phyloP scores from a whole-genome alignment of 1,140 invertebrate genomes.

The Drosophila kohkoa region DNA sequence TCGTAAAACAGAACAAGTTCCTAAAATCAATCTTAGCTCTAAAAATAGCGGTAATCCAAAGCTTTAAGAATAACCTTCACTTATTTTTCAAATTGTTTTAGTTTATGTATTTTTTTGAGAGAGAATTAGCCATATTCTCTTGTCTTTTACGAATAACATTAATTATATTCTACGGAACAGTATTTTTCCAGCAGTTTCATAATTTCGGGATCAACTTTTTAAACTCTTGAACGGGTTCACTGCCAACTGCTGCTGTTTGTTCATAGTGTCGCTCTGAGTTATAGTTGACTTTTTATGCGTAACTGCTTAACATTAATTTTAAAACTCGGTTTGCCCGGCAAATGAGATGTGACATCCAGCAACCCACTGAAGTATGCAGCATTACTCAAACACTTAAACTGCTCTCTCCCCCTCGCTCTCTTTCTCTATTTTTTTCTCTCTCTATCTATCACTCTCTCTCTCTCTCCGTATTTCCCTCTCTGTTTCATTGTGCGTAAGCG shows the following conservation, averaged over 20 bases:
- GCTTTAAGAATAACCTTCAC: no score
- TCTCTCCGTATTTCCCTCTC: no score
- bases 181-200: not conserved
- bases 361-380: constrained; percentile 20
- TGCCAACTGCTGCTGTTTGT: not conserved
- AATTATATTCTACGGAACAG: no score
- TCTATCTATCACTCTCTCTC: no score
- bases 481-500: constrained; percentile 48
- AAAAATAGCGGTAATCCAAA: no score
- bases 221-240: constrained; percentile 5
- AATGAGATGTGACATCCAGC: constrained; percentile 9
- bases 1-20: no score
- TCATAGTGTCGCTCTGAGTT: constrained; percentile 1
- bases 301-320: constrained; percentile 20
- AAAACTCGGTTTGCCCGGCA: constrained; percentile 4
- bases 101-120: no score
- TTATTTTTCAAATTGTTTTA: no score
- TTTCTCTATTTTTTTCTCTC: no score
- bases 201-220: constrained; percentile 19
- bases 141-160: no score
- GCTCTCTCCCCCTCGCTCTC: not conserved
- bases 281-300: constrained; percentile 9
- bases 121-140: no score
- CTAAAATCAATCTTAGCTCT: no score
- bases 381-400: constrained; percentile 12